phyloP scores from a whole-genome alignment of 2,113 vertebrate species.

The Corythoichthys intestinalis region DNA sequence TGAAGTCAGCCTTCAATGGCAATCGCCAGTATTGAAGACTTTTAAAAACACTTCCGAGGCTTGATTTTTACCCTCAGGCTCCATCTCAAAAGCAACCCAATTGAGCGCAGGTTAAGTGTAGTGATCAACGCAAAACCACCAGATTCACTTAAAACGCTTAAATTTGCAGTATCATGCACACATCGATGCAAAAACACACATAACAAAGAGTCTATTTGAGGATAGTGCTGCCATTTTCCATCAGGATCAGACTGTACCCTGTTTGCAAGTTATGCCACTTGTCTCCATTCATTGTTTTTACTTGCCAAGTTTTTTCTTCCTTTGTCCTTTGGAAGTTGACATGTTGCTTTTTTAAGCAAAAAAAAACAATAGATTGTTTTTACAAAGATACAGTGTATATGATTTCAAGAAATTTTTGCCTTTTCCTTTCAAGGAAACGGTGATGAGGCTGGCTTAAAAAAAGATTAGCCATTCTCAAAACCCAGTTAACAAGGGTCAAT shows the following conservation, averaged over 20 bases:
- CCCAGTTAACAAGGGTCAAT: conserved; percentile 2
- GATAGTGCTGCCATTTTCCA: not conserved
- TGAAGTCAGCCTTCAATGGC: too few species aligned
- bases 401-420: not conserved
- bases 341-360: too few species aligned
- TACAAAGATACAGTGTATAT: too few species aligned
- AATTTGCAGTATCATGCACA: not conserved
- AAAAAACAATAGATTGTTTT: too few species aligned
- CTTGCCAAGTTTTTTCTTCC: too few species aligned
- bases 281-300: too few species aligned
- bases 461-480: conserved; percentile 18
- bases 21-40: too few species aligned
- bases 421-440: not conserved
- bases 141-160: not conserved
- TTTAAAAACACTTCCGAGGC: too few species aligned
- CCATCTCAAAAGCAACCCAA: not conserved
- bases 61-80: too few species aligned
- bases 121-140: not conserved
- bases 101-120: not conserved
- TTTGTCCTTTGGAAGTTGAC: too few species aligned
- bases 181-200: not conserved
- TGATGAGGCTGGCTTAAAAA: conserved; percentile 16
- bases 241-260: too few species aligned
- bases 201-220: not conserved
- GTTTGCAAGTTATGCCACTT: too few species aligned